A percentile compares a stretch with the other conserved stretches of the same genome.
Evolutionary conservation across 1,140 invertebrate genomes (phyloP).

Genomic region (Macrobrachium nipponense): DNA sequence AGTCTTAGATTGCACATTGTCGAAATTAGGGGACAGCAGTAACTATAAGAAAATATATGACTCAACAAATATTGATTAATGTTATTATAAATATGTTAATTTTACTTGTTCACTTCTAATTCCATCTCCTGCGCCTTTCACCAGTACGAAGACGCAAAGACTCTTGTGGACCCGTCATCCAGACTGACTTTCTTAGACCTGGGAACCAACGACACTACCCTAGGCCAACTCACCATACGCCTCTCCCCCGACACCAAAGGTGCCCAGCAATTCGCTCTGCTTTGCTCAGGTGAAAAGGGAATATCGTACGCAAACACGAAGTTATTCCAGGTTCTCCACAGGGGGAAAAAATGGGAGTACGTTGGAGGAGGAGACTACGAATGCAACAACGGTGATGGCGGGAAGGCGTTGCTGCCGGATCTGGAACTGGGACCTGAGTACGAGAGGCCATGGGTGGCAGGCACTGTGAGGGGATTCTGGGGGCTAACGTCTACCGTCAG

Average conservation of each 20-base stretch:
- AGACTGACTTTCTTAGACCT: constrained; percentile 31
- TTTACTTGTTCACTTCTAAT: neutral
- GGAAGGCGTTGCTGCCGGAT: neutral
- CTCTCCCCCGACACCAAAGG: constrained; percentile 27
- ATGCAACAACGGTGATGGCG: constrained; percentile 25
- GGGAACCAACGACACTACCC: neutral
- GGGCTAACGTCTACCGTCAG: constrained; percentile 9
- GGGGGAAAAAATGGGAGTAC: constrained; percentile 35
- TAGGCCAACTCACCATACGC: constrained; percentile 26
- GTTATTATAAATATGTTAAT: no score
- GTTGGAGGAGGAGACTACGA: constrained; percentile 46
- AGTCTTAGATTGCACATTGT: no score
- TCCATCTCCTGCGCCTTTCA: no score
- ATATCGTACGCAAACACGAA: constrained; percentile 15
- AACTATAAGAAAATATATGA: no score
- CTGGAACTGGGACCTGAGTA: constrained; percentile 12
- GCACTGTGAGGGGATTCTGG: constrained; percentile 30
- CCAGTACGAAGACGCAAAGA: constrained; percentile 25
- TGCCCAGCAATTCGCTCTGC: constrained; percentile 21
- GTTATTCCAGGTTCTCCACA: constrained; percentile 33
- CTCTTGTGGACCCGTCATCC: neutral
- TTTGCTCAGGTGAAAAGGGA: constrained; percentile 29
- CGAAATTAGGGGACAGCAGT: no score
- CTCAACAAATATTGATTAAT: neutral
- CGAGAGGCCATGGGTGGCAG: constrained; percentile 22